These are phyloP conservation scores for Drosophila paramelanica DNA, from an alignment of 2,888 invertebrate species.

Conservation along the genomic window DNA sequence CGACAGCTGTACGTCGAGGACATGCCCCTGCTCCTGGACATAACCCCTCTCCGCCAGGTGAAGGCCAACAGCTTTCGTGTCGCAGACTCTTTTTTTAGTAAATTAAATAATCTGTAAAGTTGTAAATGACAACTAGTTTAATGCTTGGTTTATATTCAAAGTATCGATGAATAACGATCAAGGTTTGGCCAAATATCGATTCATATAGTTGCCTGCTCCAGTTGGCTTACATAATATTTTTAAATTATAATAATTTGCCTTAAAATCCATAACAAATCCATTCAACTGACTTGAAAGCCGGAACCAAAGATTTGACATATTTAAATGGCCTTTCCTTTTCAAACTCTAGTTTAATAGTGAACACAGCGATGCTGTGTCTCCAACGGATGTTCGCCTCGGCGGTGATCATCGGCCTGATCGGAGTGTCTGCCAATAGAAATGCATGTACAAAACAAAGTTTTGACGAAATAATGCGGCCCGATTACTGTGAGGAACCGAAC, in stretches of 20 bases:
- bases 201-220: not conserved
- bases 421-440: not conserved
- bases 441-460: not conserved
- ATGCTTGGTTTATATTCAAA: too few species aligned
- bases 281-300: not conserved
- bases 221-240: not conserved
- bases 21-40: constrained; percentile 77
- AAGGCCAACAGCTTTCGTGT: constrained; percentile 75
- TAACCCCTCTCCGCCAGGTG: constrained; percentile 72
- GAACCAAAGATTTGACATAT: not conserved
- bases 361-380: not conserved
- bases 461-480: not conserved
- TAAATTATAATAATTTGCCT: too few species aligned
- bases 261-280: not conserved
- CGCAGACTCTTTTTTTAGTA: too few species aligned
- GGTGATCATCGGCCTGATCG: not conserved
- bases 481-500: constrained; percentile 15
- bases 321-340: not conserved
- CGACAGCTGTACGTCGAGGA: constrained; percentile 81
- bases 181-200: not conserved
- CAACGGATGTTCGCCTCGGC: not conserved
- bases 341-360: not conserved
- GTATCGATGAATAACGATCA: too few species aligned
- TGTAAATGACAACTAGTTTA: too few species aligned
- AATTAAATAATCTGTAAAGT: too few species aligned